phyloP scores from a whole-genome alignment of 2,113 vertebrate species.

The Oncorhynchus clarkii region DNA sequence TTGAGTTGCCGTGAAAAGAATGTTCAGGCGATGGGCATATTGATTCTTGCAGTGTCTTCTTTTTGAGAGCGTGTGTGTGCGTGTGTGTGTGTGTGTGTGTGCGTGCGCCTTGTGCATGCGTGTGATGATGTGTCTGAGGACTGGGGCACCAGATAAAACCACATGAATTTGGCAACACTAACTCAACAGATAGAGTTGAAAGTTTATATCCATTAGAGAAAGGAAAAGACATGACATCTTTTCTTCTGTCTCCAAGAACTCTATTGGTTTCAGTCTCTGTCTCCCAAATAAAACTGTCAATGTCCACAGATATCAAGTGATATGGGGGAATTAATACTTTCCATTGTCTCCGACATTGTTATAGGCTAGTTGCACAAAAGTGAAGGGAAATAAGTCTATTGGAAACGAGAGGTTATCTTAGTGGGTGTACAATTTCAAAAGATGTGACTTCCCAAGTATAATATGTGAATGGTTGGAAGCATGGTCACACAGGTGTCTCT shows the following conservation, averaged over 20 bases:
- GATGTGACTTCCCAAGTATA: no score
- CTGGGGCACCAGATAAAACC: slow-evolving; percentile 69
- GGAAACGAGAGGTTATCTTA: background rate
- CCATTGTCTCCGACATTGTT: slow-evolving; percentile 39
- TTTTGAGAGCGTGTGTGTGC: background rate
- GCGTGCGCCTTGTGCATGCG: background rate
- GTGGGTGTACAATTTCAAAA: background rate
- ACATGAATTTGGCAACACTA: slow-evolving; percentile 63
- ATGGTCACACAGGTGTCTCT: no score
- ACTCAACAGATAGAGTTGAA: slow-evolving; percentile 58
- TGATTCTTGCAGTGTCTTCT: background rate
- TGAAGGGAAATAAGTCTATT: slow-evolving; percentile 25
- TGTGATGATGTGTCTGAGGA: slow-evolving; percentile 7
- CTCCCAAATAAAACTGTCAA: slow-evolving; percentile 69
- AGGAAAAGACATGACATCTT: slow-evolving; percentile 47
- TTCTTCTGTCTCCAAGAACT: slow-evolving; percentile 61
- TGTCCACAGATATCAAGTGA: slow-evolving; percentile 60
- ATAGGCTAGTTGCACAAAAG: slow-evolving; percentile 33
- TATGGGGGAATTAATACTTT: slow-evolving; percentile 59
- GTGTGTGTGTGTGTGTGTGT: background rate
- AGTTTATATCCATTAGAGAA: slow-evolving; percentile 57
- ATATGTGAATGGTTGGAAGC: no score
- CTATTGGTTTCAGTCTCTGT: slow-evolving; percentile 68
- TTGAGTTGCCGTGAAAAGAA: no score
- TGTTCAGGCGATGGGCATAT: no score